Base-by-base conservation (phyloP, 1,140 invertebrate genomes). In the Bursaphelenchus mucronatus region DNA sequence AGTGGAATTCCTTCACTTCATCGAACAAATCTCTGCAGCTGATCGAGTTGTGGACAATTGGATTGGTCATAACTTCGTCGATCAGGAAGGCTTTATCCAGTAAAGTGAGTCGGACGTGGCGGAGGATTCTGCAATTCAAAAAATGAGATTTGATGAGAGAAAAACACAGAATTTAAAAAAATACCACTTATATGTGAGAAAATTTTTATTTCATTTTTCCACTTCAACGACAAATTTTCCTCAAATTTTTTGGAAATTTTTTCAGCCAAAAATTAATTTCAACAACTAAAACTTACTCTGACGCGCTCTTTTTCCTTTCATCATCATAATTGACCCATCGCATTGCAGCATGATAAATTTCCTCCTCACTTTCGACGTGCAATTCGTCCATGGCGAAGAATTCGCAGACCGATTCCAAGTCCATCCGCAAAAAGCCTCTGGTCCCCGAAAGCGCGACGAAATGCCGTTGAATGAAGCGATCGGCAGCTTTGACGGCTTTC, bases 401-500 rank as follows among this genome's bases (percentile, higher is more conserved):
- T 56, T 89, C 87, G 61, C 87, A 82, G 1, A 93, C 76, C 64
- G 91, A 89, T 0, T 82, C 76, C 9, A 87, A 82, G 19, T 77
- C 71, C n/a, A 91, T 81, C 64, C 82, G 84, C 9, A 90, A 81
- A 82, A 90, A 93, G 77, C 92, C 90, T 43, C 91, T 89, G 10
- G 88, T 87, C 62, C 86, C 83, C 1, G 88, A 87, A 1, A 93
- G 88, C 74, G 89, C 87, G 61, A 87, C 85, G 83, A 93, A 93
- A 82, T 90, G 88, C 71, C 89, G 87, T 72, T 91, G 88, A 64
- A 93, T 88, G 80, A 88, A 93, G 77, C 88, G 88, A 76, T 91
- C 89, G 13, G 89, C 87, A 30, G 88, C 87, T 62, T 88, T 86
- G 2, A 90, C 87, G 8, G 93, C 82, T 5, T 85, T 80, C 0